Conservation (phyloP, 2,797 vertebrate species). For the Xenentodon cancila region DNA sequence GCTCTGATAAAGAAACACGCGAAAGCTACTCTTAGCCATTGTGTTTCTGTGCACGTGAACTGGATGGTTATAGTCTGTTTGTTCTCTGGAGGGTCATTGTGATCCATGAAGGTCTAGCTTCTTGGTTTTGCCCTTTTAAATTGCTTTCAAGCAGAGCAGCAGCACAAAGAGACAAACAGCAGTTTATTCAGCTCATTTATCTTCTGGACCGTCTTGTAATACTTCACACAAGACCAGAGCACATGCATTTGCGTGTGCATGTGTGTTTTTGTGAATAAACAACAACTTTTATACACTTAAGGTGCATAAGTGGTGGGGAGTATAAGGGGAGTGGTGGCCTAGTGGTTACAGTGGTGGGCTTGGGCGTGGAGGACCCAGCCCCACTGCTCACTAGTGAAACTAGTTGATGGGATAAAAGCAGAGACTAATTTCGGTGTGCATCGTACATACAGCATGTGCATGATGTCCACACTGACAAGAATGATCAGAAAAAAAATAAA, state of each 20-base stretch:
- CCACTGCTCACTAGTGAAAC: no score
- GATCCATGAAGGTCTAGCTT: slow-evolving; percentile 51
- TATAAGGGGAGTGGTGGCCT: no score
- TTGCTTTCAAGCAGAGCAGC: slow-evolving; percentile 21
- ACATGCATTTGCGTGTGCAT: neutral
- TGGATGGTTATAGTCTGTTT: slow-evolving; percentile 32
- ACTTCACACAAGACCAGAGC: slow-evolving; percentile 22
- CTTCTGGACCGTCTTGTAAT: slow-evolving; percentile 41
- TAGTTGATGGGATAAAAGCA: no score
- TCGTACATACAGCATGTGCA: no score
- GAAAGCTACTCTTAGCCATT: neutral
- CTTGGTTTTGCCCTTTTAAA: slow-evolving; percentile 45
- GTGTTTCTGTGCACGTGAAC: slow-evolving; percentile 15
- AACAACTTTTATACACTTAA: slow-evolving; percentile 15
- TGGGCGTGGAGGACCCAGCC: no score
- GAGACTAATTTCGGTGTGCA: no score
- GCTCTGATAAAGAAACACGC: no score
- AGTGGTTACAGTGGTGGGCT: no score
- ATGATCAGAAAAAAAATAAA: no score
- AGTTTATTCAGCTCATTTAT: slow-evolving; percentile 48
- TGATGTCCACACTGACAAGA: no score
- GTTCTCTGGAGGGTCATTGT: slow-evolving; percentile 31
- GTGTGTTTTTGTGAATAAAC: no score
- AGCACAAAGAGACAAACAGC: slow-evolving; percentile 29
- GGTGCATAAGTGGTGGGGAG: no score